Evolutionary conservation across 2,888 invertebrate genomes (phyloP).

Genomic region (Escarpia spicata): DNA sequence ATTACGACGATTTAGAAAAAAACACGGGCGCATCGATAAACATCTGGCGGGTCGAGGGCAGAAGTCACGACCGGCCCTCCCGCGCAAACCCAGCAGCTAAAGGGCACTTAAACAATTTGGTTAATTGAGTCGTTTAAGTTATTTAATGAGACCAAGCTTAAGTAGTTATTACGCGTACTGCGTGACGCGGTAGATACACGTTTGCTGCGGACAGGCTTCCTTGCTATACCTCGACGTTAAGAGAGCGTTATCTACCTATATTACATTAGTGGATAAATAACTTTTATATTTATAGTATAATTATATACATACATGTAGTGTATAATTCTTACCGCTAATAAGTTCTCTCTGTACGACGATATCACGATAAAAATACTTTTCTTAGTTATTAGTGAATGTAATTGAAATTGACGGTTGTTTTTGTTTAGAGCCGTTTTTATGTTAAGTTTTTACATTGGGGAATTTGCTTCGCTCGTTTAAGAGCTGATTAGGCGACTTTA

Average conservation of each 20-base stretch:
- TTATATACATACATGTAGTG: too few species aligned
- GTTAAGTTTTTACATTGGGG: background rate
- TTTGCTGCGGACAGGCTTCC: background rate
- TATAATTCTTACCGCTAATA: too few species aligned
- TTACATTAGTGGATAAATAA: background rate
- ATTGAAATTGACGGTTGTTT: background rate
- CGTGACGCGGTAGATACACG: background rate
- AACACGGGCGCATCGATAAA: background rate
- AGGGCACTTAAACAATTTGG: background rate
- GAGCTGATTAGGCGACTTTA: background rate
- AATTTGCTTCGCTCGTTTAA: background rate
- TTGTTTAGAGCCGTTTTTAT: background rate
- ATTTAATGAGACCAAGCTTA: slow-evolving; percentile 6
- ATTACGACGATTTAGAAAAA: slow-evolving; percentile 14
- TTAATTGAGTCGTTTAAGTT: slow-evolving; percentile 16
- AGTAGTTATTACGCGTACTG: background rate
- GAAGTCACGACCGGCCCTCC: background rate
- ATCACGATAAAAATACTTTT: too few species aligned
- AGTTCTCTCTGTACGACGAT: too few species aligned
- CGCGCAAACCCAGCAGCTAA: background rate
- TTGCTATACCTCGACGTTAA: too few species aligned
- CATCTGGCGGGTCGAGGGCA: background rate
- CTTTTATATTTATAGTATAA: too few species aligned
- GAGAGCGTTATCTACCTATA: background rate
- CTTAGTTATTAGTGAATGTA: background rate